These are phyloP conservation scores for Ceryle rudis DNA, from an alignment of 2,797 vertebrate genomes.

Conservation along the genomic window DNA sequence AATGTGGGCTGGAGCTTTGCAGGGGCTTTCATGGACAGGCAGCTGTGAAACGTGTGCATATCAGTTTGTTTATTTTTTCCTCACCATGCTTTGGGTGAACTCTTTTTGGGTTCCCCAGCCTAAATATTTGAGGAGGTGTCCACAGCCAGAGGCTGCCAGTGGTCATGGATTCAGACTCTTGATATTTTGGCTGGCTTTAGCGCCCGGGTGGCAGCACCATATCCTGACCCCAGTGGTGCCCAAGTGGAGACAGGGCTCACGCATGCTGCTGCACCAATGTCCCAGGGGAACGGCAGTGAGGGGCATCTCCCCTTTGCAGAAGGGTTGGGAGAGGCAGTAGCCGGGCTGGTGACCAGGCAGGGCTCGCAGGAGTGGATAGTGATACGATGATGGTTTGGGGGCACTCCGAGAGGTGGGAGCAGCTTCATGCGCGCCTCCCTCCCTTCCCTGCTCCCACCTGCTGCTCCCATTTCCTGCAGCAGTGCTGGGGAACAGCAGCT, in stretches of 20 bases:
- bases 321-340: background rate
- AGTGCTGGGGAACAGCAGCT: background rate
- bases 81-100: background rate
- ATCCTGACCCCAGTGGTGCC: background rate
- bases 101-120: background rate
- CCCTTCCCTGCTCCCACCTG: background rate
- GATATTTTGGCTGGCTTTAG: background rate
- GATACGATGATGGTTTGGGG: rapidly evolving
- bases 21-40: background rate
- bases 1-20: background rate
- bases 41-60: rapidly evolving
- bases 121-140: background rate
- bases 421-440: rapidly evolving
- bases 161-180: background rate
- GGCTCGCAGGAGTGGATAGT: background rate
- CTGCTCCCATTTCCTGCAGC: background rate
- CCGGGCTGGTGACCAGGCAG: rapidly evolving
- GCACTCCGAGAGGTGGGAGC: background rate
- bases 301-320: background rate
- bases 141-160: background rate
- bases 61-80: background rate
- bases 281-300: rapidly evolving
- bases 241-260: background rate
- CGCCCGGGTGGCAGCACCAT: background rate
- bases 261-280: background rate